Base-by-base conservation (phyloP, 2,888 invertebrate species). In the Pristionchus arcanus region DNA sequence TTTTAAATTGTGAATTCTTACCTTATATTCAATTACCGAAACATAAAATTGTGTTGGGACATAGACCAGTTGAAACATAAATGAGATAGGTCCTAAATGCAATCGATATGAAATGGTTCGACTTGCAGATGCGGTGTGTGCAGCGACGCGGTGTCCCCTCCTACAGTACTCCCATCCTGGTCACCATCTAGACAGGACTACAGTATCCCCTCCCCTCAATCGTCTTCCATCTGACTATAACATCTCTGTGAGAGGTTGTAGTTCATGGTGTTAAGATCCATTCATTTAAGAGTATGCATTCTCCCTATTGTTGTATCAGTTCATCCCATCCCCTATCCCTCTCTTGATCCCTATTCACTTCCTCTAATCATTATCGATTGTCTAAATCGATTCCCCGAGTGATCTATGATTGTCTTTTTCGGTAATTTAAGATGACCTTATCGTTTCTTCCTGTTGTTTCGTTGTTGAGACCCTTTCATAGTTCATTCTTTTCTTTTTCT, bases 101-200 rank as follows among this genome's bases (percentile, higher is more conserved):
- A 2, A 16, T 4, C 21, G 37, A 77, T 77, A 3, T 34, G 37
- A 77, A 77, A 42, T 42, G 25, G 31, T 4, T 42, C 4, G 0
- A 15, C 53, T 84, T 84, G 53, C 19, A 84, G 84, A 84, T 84
- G 13, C 84, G 84, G 84, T 84, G 84, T 84, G 84, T 84, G 84
- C 59, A 84, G 84, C 84, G 84, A 84, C 84, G 53, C 55, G 42
- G 55, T 84, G 84, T 84, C 31, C 84, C 84, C 28, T 31, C 42
- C 84, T 84, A 19, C 55, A 84, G 53, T 84, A 31, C 16, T 31
- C 31, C 55, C 83, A 11, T 11, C 49, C 81, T 81, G 42, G 5
- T n/a, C 55, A 42, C 55, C 21, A 28, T 84, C 55, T 55, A 55
- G 9, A 16, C 84, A 42, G 55, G 31, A 0, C 84, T 84, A 53